Evolutionary conservation across 2,797 vertebrate genomes (phyloP), one percentile per base, ranked within the genome.

Genomic region (Sylvilagus floridanus): DNA sequence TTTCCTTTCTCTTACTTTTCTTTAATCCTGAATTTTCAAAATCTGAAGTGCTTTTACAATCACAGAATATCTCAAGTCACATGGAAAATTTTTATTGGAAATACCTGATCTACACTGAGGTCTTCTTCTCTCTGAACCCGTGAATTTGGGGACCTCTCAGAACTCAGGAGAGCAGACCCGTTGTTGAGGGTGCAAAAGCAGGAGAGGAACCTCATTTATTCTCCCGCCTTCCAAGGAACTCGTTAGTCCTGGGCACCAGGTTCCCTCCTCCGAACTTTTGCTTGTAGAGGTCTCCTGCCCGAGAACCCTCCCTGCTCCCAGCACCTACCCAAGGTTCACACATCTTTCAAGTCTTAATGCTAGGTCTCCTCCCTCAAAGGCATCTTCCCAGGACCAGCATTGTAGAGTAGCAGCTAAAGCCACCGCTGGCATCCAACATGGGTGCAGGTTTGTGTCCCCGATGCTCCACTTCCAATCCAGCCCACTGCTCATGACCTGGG

Each of bases 21-120:
- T 57, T 37, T 28, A 6, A 71, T 87, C n/a, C 32, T 63, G 65
- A 75, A 28, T 84, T 95, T 93, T 69, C 13, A 65, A 75, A 85
- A 69, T 82, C 75, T 78, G 28, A 13, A 77, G 66, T 47, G 69
- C 32, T 90, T 90, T 54, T 37, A 93, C 17, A 62, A 81, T 83
- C 62, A 89, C 11, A 72, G 60, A 73, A 2, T n/a, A 84, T 54
- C 22, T 78, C 82, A 82, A 32, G 73, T 78, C 47, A 90, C 73
- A 73, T 30, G 16, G 77, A 19, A 35, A 13, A 68, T 32, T 89
- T 86, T 37, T 68, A 54, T 52, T 57, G 35, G 14, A 12, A 76
- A 89, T 28, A 21, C 8, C 32, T 63, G 21, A 71, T 78, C 73
- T 69, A n/a, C 52, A 54, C 77, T 91, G 65, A 73, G 57, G 42